Evolutionary conservation across 2,113 vertebrate species (phyloP).

Genomic region (Henicopernis longicauda): DNA sequence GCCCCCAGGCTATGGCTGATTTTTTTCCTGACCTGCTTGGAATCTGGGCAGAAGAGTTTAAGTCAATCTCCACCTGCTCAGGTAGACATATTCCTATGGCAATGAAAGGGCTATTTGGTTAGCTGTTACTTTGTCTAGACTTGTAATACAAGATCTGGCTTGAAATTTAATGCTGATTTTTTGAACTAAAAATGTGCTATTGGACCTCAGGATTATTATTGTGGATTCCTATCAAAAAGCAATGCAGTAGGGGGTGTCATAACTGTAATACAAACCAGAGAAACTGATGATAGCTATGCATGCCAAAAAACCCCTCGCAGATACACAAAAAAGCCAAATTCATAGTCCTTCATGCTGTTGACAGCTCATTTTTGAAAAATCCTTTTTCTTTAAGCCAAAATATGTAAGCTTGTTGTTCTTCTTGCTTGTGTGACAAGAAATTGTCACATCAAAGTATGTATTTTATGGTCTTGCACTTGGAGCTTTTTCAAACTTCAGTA

Average conservation of each 20-base stretch:
- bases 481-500: background rate
- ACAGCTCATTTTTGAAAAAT: background rate
- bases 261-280: background rate
- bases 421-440: background rate
- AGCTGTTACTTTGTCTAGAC: background rate
- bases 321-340: background rate
- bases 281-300: background rate
- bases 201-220: background rate
- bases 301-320: background rate
- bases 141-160: background rate
- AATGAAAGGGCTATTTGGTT: background rate
- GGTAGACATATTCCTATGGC: background rate
- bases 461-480: background rate
- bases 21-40: background rate
- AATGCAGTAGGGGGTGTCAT: background rate
- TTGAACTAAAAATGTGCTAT: background rate
- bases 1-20: background rate
- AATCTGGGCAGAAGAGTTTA: background rate
- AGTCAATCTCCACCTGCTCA: background rate
- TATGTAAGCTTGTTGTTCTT: background rate
- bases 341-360: background rate
- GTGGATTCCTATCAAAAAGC: background rate
- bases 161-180: background rate
- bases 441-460: background rate
- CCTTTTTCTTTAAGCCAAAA: background rate